phyloP scores from a whole-genome alignment of 2,797 vertebrate genomes.

The Darevskia nairensis region DNA sequence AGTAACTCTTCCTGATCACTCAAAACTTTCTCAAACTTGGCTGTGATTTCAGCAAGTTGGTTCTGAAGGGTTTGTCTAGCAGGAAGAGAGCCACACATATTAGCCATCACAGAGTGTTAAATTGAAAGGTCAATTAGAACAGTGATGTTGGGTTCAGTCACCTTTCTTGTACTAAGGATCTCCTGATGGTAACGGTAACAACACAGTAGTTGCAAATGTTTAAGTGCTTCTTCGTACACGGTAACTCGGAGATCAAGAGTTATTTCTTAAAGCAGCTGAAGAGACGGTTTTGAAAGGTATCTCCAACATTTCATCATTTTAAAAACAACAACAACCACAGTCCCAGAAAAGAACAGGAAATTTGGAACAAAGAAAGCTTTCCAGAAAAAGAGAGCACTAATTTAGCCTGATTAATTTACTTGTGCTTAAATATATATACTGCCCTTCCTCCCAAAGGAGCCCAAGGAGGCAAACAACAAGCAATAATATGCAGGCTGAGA shows the following conservation, averaged over 20 bases:
- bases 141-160: neutral
- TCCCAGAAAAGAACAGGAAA: neutral
- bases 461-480: too few species aligned
- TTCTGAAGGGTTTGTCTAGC: slow-evolving; percentile 60
- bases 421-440: too few species aligned
- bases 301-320: neutral
- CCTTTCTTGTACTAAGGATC: neutral
- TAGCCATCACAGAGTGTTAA: neutral
- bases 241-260: neutral
- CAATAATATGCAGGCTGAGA: too few species aligned
- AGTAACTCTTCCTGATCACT: neutral
- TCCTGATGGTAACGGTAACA: neutral
- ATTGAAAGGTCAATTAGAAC: neutral
- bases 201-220: neutral
- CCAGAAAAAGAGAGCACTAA: neutral
- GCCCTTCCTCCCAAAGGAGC: too few species aligned
- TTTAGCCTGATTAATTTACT: too few species aligned
- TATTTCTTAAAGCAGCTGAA: neutral
- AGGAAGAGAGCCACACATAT: slow-evolving; percentile 18
- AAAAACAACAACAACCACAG: neutral
- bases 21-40: neutral
- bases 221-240: neutral
- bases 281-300: neutral
- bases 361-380: neutral
- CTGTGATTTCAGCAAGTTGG: slow-evolving; percentile 41